Base-by-base conservation (phyloP, 1,140 invertebrate species). In the Drosophila sproati region DNA sequence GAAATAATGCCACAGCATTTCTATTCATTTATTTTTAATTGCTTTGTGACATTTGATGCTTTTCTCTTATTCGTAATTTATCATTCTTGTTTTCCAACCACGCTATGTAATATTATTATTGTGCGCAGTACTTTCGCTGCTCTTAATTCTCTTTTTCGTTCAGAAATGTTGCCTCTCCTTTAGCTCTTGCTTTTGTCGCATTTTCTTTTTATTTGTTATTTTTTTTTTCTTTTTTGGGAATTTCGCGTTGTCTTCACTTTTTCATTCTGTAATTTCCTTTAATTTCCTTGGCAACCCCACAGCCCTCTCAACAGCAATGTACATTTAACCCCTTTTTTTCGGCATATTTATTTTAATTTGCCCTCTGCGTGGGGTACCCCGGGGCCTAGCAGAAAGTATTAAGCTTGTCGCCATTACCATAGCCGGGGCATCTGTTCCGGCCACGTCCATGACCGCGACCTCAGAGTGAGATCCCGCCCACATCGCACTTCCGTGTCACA, bases 331-430 rank as follows among this genome's bases (percentile, higher is more conserved):
- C 54, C 54, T 51, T 54, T 69, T 69, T 72, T 39, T 31, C 7
- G 39, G 32, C 45, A 73, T 59, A 73, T 73, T 73, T 68, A 73
- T 73, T 73, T 73, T 68, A 73, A 73, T 73, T 73, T 72, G n/a
- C 50, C 32, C 59, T 37, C 7, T n/a, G 3, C 57, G 32, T 34
- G 29, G 62, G 37, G 35, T 20, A 57, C 67, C 67, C 48, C 32
- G n/a, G 35, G 64, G 57, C 43, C 10, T 29, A 32, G 62, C 43
- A 37, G 62, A 74, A 61, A 74, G 71, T 73, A 69, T 73, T 73
- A 73, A 73, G 69, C 64, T 69, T 74, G 64, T 69, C 72, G 64
- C 68, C 51, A 45, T 61, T 70, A 52, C 50, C 71, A 60, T 35
- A 8, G 57, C 31, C 43, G 57, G 31, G 43, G 43, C 57, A 60